These are phyloP conservation scores for Cataglyphis altisquamis DNA, from an alignment of 2,888 invertebrate species.

Conservation along the genomic window DNA sequence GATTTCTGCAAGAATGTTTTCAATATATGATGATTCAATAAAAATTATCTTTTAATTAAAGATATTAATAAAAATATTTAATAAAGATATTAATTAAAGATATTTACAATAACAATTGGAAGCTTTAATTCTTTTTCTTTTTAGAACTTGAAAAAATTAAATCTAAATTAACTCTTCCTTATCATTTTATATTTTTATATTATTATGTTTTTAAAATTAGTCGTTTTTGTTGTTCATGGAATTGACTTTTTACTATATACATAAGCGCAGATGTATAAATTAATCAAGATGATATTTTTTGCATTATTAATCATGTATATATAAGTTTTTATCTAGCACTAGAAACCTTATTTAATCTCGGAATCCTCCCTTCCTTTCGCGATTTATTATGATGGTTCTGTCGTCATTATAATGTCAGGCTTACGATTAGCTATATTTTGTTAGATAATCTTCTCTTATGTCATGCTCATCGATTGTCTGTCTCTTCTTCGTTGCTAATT, in stretches of 20 bases:
- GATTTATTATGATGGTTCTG: not conserved
- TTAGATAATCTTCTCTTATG: not conserved
- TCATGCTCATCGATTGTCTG: not conserved
- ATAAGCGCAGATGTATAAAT: not conserved
- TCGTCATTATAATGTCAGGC: not conserved
- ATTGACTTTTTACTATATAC: not conserved
- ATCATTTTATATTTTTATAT: not conserved
- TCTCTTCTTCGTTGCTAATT: not conserved
- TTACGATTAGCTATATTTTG: not conserved
- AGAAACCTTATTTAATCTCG: not conserved
- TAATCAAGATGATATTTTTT: not conserved
- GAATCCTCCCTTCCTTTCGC: not conserved
- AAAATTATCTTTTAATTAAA: not conserved
- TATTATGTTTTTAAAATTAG: not conserved
- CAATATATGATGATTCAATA: not conserved
- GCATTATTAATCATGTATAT: not conserved
- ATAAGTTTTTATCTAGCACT: not conserved
- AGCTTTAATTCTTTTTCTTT: not conserved
- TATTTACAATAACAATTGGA: not conserved
- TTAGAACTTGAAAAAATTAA: conserved; percentile 1
- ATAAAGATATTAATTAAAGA: not conserved
- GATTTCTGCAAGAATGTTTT: not conserved
- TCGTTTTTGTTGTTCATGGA: not conserved
- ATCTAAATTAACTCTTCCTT: not conserved
- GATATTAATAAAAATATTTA: not conserved